Evolutionary conservation across 2,113 vertebrate species (phyloP), one percentile per base, ranked within the genome.

Genomic region (Rutilus rutilus): DNA sequence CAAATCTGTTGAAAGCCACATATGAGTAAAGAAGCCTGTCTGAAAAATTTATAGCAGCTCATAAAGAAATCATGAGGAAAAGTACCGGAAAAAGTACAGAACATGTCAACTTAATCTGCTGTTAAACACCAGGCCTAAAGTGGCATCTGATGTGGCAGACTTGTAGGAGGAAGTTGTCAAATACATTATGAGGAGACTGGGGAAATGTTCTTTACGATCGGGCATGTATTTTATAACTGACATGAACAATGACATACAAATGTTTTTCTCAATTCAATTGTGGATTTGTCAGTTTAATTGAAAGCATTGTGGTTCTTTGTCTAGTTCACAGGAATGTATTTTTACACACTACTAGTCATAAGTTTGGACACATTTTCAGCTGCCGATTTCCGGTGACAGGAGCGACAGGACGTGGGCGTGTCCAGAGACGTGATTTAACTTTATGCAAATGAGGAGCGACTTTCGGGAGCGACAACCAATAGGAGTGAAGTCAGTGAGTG

Each of bases 41-140:
- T 94, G 74, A 93, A 94, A 92, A 87, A 94, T 93, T 93, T 90
- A 94, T 93, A 91, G 92, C 88, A 88, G 23, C 4, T 15, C 88
- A 93, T 94, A 27, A 93, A 94, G 93, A 89, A 94, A 90, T 90
- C 87, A 93, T 88, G 86, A 93, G 86, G 25, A 64, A 42, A 42
- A 42, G 42, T 9, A 42, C 42, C 9, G 78, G 30, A 47, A 47
- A 81, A 81, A 81, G 39, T 25, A 81, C 59, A 64, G 78, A 64
- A 47, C 59, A 81, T 47, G 78, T 81, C 59, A 81, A 65, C 78
- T 64, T 81, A 81, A 64, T 64, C 59, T 81, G 23, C 39, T 30
- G 42, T 64, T 81, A 81, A 65, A 81, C 59, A 3, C 78, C 3
- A 45, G 14, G 78, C 59, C 42, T 64, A 19, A 19, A 27, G 59